These are phyloP conservation scores for Harpalus rufipes DNA, from an alignment of 2,888 invertebrate genomes.

Conservation along the genomic window DNA sequence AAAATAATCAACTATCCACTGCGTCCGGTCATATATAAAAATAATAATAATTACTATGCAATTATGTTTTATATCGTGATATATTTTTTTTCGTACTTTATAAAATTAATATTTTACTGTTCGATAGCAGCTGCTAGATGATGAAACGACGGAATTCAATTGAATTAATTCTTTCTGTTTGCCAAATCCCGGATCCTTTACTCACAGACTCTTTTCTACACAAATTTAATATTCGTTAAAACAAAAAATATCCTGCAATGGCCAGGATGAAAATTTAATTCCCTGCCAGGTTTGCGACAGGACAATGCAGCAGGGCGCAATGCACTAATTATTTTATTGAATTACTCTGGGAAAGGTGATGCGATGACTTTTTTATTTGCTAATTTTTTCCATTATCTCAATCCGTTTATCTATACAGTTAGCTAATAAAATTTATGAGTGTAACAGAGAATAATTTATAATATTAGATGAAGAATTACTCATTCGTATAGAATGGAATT, in stretches of 20 bases:
- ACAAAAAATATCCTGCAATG: constrained; percentile 3
- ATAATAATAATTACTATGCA: no score
- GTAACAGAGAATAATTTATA: not conserved
- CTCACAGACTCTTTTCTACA: not conserved
- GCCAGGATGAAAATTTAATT: not conserved
- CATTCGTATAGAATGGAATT: not conserved
- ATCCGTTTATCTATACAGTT: constrained; percentile 2
- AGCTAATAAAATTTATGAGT: not conserved
- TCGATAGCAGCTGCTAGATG: no score
- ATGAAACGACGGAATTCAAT: not conserved
- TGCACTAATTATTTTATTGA: constrained; percentile 30
- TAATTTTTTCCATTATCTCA: not conserved
- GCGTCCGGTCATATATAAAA: no score
- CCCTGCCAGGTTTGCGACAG: not conserved
- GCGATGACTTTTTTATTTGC: not conserved
- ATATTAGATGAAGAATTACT: not conserved
- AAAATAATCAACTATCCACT: no score
- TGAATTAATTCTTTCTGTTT: not conserved
- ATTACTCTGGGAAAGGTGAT: constrained; percentile 10
- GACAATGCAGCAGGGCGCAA: not conserved
- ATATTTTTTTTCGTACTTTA: no score
- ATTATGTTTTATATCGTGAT: no score
- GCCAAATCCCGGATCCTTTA: not conserved
- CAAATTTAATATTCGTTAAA: constrained; percentile 1
- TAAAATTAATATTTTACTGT: no score